These are phyloP conservation scores for Leptopilina myrica DNA, from an alignment of 2,888 invertebrate genomes.

Conservation along the genomic window DNA sequence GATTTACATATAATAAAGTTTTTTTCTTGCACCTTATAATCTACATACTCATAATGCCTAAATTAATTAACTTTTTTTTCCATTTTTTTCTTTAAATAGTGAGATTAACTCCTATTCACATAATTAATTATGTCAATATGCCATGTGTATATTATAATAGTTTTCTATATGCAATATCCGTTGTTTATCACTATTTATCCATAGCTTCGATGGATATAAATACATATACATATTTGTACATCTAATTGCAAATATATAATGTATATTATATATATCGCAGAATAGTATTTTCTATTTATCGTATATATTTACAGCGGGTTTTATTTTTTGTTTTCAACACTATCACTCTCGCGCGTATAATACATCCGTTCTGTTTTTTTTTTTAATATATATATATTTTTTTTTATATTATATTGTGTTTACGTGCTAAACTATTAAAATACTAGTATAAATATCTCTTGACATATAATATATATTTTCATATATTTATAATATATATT, in stretches of 20 bases:
- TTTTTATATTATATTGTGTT: constrained; percentile 60
- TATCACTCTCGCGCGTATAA: constrained; percentile 56
- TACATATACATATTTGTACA: constrained; percentile 35
- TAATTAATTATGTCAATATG: constrained; percentile 72
- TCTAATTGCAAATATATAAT: constrained; percentile 52
- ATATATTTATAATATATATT: constrained; percentile 54
- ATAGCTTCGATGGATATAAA: constrained; percentile 29
- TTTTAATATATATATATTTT: constrained; percentile 45
- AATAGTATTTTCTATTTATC: constrained; percentile 70
- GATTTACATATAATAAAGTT: constrained; percentile 67
- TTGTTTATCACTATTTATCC: constrained; percentile 52
- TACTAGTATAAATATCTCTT: constrained; percentile 76
- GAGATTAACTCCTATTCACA: constrained; percentile 72
- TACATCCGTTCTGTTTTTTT: constrained; percentile 50
- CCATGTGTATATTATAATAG: constrained; percentile 72
- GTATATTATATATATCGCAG: constrained; percentile 62
- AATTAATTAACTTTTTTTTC: constrained; percentile 47
- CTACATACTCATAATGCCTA: constrained; percentile 39
- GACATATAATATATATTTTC: constrained; percentile 65
- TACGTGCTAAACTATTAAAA: constrained; percentile 74
- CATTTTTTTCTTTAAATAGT: constrained; percentile 48
- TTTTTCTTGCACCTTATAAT: constrained; percentile 41
- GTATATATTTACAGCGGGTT: constrained; percentile 72
- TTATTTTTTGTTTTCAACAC: constrained; percentile 52
- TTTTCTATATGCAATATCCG: constrained; percentile 55